A percentile compares a stretch with the other conserved stretches of the same genome.
Conservation (phyloP, 2,797 vertebrate genomes). For the Echiichthys vipera region DNA sequence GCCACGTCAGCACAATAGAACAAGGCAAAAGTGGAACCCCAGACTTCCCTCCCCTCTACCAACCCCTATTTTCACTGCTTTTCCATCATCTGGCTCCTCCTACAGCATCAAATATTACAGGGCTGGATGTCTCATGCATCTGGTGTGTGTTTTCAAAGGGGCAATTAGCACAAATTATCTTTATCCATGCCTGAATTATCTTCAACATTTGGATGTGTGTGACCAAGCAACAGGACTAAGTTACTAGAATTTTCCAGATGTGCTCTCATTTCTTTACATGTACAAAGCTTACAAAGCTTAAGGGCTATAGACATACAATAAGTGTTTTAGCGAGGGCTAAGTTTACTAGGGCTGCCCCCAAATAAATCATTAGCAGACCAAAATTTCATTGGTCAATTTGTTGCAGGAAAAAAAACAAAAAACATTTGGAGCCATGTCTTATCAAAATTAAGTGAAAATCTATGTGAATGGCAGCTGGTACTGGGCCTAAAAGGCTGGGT, state of each 20-base stretch:
- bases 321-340: conserved; percentile 1
- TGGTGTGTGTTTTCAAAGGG: conserved; percentile 24
- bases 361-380: too few relatives aligned
- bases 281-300: background rate
- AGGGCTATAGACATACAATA: background rate
- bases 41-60: conserved; percentile 58
- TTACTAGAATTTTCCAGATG: conserved; percentile 22
- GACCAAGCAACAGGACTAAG: conserved; percentile 22
- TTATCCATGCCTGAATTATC: background rate
- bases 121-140: conserved; percentile 35
- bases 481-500: too few relatives aligned
- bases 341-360: too few relatives aligned
- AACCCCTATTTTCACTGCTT: conserved; percentile 60
- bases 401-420: too few relatives aligned
- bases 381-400: too few relatives aligned
- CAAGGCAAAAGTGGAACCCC: conserved; percentile 69
- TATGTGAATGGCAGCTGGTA: too few relatives aligned
- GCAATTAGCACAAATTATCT: conserved; percentile 23
- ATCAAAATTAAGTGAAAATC: too few relatives aligned
- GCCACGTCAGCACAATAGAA: conserved; percentile 82
- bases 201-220: conserved; percentile 1
- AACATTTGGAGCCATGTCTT: too few relatives aligned
- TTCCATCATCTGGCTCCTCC: conserved; percentile 57
- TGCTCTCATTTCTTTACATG: conserved; percentile 5
- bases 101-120: conserved; percentile 49